Conservation (phyloP, 2,888 invertebrate species). For the Athetis lepigone region DNA sequence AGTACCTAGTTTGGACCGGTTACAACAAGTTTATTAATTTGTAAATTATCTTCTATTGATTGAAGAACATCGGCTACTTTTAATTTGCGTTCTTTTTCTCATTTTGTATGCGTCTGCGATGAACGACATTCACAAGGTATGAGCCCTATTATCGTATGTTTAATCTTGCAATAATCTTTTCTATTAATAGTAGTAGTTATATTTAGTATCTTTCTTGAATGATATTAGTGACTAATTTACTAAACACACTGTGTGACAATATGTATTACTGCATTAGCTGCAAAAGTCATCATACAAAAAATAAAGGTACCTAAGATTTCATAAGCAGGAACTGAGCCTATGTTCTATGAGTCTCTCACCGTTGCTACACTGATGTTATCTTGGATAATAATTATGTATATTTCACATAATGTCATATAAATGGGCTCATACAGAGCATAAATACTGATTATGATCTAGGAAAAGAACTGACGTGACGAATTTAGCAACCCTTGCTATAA, state of each 20-base stretch:
- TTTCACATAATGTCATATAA: conserved; percentile 32
- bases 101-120: no score
- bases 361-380: conserved; percentile 35
- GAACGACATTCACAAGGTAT: no score
- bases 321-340: conserved; percentile 34
- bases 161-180: no score
- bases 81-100: no score
- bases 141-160: no score
- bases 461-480: background rate
- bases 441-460: conserved; percentile 33
- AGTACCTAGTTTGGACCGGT: no score
- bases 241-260: background rate
- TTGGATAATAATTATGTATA: conserved; percentile 22
- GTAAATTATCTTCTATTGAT: no score
- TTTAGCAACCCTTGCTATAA: background rate
- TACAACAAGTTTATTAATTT: no score
- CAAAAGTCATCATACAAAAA: background rate
- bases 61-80: no score
- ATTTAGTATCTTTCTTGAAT: no score
- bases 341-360: conserved; percentile 6
- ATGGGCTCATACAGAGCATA: conserved; percentile 11
- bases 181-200: no score
- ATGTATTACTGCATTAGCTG: background rate
- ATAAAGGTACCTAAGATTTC: conserved; percentile 28
- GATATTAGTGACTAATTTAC: conserved; percentile 2